phyloP scores from a whole-genome alignment of 2,888 invertebrate species.

The Mactromeris polynyma region DNA sequence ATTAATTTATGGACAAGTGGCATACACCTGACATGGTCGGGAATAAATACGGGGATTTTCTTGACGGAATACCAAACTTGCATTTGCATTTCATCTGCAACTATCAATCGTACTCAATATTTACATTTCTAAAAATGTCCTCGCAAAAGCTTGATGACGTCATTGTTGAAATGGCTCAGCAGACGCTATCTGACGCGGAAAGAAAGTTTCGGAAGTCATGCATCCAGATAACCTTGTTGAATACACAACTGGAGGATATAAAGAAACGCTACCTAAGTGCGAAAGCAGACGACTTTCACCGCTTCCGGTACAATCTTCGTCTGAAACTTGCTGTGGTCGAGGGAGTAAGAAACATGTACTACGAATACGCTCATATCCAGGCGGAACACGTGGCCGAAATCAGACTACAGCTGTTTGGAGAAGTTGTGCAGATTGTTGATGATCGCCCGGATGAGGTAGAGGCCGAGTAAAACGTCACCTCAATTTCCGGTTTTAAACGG shows the following conservation, averaged over 20 bases:
- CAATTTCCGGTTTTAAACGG: not conserved
- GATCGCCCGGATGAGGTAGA: not conserved
- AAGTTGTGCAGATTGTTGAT: constrained; percentile 32
- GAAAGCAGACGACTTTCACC: constrained; percentile 69
- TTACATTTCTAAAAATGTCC: too few relatives aligned
- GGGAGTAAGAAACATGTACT: constrained; percentile 81
- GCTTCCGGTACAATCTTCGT: constrained; percentile 79
- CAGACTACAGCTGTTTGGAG: constrained; percentile 55
- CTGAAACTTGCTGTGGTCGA: constrained; percentile 78
- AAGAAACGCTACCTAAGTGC: constrained; percentile 75
- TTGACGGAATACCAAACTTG: not conserved
- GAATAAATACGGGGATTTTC: not conserved
- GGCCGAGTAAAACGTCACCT: not conserved
- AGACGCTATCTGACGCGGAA: constrained; percentile 44
- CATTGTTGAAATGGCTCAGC: not conserved
- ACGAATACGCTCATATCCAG: constrained; percentile 77
- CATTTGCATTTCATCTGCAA: not conserved
- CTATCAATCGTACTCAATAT: too few relatives aligned
- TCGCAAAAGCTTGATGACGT: not conserved
- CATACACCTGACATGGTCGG: not conserved
- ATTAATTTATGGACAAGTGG: not conserved
- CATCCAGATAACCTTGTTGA: constrained; percentile 75
- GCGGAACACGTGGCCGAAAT: constrained; percentile 73
- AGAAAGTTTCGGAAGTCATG: constrained; percentile 75
- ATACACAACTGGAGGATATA: constrained; percentile 73